Conservation (phyloP, 2,113 vertebrate species). For the Ptilonorhynchus violaceus region DNA sequence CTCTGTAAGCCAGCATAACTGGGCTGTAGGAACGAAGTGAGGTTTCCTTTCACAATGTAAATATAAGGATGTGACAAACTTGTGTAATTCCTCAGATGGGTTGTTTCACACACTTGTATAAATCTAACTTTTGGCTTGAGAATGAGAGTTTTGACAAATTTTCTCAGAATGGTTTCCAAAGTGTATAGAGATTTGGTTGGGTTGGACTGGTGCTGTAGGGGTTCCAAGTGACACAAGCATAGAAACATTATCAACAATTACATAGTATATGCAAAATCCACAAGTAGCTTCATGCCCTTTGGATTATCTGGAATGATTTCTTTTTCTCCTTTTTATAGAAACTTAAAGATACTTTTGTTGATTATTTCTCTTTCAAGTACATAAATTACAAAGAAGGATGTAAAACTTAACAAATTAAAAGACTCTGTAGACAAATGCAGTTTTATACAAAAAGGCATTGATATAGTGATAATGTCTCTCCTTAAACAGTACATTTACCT, state of each 20-base stretch:
- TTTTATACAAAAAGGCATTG: background rate
- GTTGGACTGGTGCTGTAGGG: background rate
- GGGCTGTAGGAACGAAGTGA: background rate
- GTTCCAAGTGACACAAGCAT: background rate
- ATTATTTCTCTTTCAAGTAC: background rate
- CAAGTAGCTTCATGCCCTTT: background rate
- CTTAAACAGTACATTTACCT: background rate
- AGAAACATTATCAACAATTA: background rate
- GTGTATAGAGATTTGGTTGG: background rate
- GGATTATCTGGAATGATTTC: background rate
- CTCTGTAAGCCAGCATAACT: background rate
- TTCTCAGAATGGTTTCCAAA: background rate
- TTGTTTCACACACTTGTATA: background rate
- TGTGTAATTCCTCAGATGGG: background rate
- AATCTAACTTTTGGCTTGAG: background rate
- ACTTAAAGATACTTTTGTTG: fast-evolving
- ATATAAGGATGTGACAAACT: background rate
- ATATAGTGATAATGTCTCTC: background rate
- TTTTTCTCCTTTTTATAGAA: background rate
- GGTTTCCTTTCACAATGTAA: background rate
- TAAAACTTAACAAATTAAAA: background rate
- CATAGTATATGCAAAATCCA: background rate
- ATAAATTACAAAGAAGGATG: background rate
- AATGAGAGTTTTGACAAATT: background rate
- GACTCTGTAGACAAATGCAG: background rate